These are phyloP conservation scores for Chaetodon trifasciatus DNA, from an alignment of 2,797 vertebrate species.

Conservation along the genomic window DNA sequence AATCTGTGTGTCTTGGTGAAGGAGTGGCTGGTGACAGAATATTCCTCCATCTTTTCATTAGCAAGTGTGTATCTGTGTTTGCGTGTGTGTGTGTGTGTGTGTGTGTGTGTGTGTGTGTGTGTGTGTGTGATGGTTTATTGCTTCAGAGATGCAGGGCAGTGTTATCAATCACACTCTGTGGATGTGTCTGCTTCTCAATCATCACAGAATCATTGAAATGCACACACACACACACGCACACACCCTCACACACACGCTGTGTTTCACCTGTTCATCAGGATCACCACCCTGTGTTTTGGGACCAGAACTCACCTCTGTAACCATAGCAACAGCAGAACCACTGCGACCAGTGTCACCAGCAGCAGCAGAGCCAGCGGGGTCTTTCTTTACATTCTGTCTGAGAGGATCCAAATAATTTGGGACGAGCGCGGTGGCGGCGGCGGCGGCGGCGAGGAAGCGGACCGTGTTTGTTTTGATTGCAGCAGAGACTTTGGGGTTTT, in stretches of 20 bases:
- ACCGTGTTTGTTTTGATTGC: slow-evolving; percentile 31
- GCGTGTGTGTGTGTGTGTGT: slow-evolving; percentile 17
- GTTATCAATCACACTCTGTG: slow-evolving; percentile 54
- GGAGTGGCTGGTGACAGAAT: slow-evolving; percentile 35
- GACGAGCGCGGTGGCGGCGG: background rate
- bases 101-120: slow-evolving; percentile 20
- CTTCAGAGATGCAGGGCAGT: slow-evolving; percentile 33
- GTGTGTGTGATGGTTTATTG: slow-evolving; percentile 45
- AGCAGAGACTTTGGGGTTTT: slow-evolving; percentile 32
- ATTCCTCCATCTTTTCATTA: slow-evolving; percentile 52
- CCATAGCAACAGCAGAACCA: slow-evolving; percentile 53
- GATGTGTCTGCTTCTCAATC: slow-evolving; percentile 65
- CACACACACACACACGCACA: slow-evolving; percentile 9
- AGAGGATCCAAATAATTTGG: background rate
- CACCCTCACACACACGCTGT: background rate
- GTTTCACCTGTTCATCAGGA: slow-evolving; percentile 46
- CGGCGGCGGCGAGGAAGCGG: background rate
- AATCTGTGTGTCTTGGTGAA: background rate
- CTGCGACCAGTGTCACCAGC: slow-evolving; percentile 36
- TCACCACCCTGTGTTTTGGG: slow-evolving; percentile 29
- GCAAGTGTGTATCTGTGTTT: background rate
- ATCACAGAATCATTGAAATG: slow-evolving; percentile 57
- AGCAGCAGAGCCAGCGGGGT: slow-evolving; percentile 2
- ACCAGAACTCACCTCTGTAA: slow-evolving; percentile 36
- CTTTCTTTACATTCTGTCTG: background rate